Base-by-base conservation (phyloP, 1,140 invertebrate species). In the Lordiphosa collinella region DNA sequence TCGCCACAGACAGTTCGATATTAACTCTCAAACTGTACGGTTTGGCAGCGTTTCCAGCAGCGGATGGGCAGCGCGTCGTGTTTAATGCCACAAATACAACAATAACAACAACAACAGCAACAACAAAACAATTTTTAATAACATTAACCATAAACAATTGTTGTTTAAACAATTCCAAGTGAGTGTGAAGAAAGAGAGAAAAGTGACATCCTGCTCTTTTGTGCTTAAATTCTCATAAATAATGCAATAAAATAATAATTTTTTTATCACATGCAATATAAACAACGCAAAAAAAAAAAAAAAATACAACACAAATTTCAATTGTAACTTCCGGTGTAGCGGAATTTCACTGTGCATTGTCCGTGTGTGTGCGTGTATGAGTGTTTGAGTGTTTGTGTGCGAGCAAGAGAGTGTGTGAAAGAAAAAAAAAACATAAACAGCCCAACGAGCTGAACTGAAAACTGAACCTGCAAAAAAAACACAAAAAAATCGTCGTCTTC, bases 301-400 rank as follows among this genome's bases (percentile, higher is more conserved):
- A 52, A 41, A 50, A 56, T 54, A 67, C 56, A 57, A 53, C 72
- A 75, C 72, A 68, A 58, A 67, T 71, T 76, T 82, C 78, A 82
- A 82, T 82, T 82, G 78, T 82, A 59, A 82, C 84, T 78, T 82
- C 78, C 78, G 72, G 78, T 82, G 62, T 84, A 71, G 62, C 72
- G 72, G 72, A 78, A 84, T 82, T 76, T 82, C 58, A 55, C 66
- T 76, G 71, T 80, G 61, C 59, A 61, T 53, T 54, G 62, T 67
- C 25, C 35, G 18, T 25, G 18, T 51, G 3, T 46, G 29, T 65
- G 29, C 36, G 35, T 44, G 35, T 52, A n/a, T n/a, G n/a, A n/a
- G 43, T 35, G 51, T 38, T 18, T 53, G 41, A 55, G 53, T 48
- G 66, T 47, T 56, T 62, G 36, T 41, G 18, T 40, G 41, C 51